A percentile compares a stretch with the other conserved stretches of the same genome.
Conservation (phyloP, 1,140 invertebrate genomes). For the Gryon sp. region DNA sequence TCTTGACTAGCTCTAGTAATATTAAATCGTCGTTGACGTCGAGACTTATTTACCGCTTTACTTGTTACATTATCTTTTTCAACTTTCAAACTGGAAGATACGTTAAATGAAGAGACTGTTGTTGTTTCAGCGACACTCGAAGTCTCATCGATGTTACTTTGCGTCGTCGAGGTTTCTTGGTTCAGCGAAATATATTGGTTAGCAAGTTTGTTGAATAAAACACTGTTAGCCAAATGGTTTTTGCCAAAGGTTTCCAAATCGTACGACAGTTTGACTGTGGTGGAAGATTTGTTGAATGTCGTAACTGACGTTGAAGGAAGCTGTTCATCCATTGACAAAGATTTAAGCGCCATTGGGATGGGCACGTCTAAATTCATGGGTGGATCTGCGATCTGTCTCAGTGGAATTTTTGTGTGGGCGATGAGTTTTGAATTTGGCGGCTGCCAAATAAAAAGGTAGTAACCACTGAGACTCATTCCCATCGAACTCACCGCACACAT, state of each 20-base stretch:
- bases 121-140: no score
- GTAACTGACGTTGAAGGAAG: conserved; percentile 1
- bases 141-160: not conserved
- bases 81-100: not conserved
- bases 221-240: conserved; percentile 1
- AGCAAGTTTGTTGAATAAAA: conserved; percentile 18
- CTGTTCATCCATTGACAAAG: conserved; percentile 19
- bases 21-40: no score
- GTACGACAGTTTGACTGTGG: conserved; percentile 6
- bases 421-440: conserved; percentile 79
- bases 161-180: no score
- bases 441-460: conserved; percentile 92
- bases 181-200: no score
- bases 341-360: conserved; percentile 29
- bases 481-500: conserved; percentile 89
- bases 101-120: no score
- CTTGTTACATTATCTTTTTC: not conserved
- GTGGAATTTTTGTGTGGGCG: conserved; percentile 15
- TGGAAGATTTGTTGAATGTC: not conserved
- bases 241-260: conserved; percentile 37
- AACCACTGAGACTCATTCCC: conserved; percentile 88
- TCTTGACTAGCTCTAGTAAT: no score
- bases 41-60: no score
- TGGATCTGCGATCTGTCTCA: conserved; percentile 22
- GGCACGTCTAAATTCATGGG: not conserved